Conservation (phyloP, 1,140 invertebrate species). For the Oedothorax gibbosus region DNA sequence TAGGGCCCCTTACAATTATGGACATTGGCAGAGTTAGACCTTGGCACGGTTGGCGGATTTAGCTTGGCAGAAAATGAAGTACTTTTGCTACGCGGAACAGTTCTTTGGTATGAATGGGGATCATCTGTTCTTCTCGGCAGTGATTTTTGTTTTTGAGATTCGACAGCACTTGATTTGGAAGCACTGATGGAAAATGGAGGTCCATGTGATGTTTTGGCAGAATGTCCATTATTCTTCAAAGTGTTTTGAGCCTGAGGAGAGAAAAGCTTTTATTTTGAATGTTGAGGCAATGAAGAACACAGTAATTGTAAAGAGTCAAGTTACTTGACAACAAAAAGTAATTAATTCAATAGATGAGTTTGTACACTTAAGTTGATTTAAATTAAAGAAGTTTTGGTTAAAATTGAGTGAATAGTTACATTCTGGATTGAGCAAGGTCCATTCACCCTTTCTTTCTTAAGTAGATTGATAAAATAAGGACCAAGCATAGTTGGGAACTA, state of each 20-base stretch:
- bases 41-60: constrained; percentile 7
- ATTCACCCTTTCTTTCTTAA: no score
- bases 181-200: no score
- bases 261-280: background rate
- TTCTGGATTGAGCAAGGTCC: no score
- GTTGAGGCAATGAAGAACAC: background rate
- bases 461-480: no score
- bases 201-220: background rate
- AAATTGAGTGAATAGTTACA: no score
- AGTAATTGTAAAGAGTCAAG: background rate
- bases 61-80: background rate
- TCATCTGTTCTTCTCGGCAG: background rate
- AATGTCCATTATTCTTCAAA: background rate
- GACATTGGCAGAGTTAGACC: constrained; percentile 25
- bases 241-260: background rate
- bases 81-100: constrained; percentile 23
- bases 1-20: background rate
- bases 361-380: no score
- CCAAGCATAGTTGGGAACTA: no score
- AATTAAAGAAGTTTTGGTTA: no score
- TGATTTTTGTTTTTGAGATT: background rate
- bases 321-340: background rate
- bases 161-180: background rate
- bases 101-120: background rate
- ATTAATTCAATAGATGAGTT: no score